Evolutionary conservation across 2,888 invertebrate species (phyloP), one percentile per base, ranked within the genome.

Genomic region (Spatulosminthurus flaviceps): DNA sequence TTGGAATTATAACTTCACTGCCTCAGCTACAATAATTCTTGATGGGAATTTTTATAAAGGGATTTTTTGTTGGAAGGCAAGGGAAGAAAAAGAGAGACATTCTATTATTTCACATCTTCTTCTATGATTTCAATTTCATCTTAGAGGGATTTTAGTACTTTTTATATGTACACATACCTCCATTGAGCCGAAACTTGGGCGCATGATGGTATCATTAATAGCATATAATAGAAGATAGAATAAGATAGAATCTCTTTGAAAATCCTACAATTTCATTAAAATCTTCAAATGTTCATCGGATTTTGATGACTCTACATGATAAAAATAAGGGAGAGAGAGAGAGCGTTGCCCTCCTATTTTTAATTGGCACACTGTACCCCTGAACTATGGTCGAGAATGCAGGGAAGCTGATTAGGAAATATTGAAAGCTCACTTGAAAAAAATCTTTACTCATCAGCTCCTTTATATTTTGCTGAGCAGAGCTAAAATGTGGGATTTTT

Each of bases 261-360:
- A 51, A n/a, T 51, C 5, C 51, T 51, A 11, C 51, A 51, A 51
- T 51, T 51, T 51, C 34, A 34, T 34, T 34, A 34, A n/a, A 51
- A 51, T 9, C 51, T 51, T 51, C 9, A 51, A 51, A 51, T 51
- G 51, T 51, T 51, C 16, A 51, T 51, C 51, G 19, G n/a, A 51
- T 51, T n/a, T 51, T n/a, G n/a, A n/a, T n/a, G n/a, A n/a, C n/a
- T n/a, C n/a, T n/a, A n/a, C n/a, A n/a, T n/a, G n/a, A n/a, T n/a
- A n/a, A n/a, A n/a, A 19, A 51, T 51, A 19, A 9, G 51, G n/a
- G 19, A 51, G 19, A 2, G 16, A 11, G 16, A 51, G 19, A 51
- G 51, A 51, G n/a, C 51, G n/a, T 51, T 51, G 51, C 51, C 51
- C 51, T 51, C 16, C 51, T 51, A 51, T 51, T 51, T 51, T 51